phyloP scores from a whole-genome alignment of 2,888 invertebrate genomes.

The Synanthedon andrenaeformis region DNA sequence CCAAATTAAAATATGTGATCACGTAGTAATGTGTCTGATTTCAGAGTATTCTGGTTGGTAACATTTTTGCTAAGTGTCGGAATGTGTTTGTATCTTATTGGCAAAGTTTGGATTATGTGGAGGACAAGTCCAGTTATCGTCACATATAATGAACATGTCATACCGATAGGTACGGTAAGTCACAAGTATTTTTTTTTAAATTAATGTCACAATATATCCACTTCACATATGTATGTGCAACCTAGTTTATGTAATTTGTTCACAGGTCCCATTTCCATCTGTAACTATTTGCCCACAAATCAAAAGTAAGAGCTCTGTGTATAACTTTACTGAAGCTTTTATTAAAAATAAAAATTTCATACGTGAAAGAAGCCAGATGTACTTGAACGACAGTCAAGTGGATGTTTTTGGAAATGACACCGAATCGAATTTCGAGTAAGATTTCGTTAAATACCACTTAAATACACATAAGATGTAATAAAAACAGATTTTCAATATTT shows the following conservation, averaged over 20 bases:
- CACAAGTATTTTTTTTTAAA: no score
- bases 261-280: constrained; percentile 35
- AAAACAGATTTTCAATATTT: no score
- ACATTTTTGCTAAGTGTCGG: constrained; percentile 23
- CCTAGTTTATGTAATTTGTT: neutral
- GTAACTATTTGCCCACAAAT: constrained; percentile 33
- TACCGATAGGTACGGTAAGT: constrained; percentile 26
- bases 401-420: neutral
- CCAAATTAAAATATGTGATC: no score
- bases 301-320: constrained; percentile 16
- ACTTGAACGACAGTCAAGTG: neutral
- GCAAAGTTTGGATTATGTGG: constrained; percentile 34
- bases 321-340: constrained; percentile 13
- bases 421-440: neutral
- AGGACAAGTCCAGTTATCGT: constrained; percentile 33
- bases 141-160: constrained; percentile 24
- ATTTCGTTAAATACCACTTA: neutral
- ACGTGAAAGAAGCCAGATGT: neutral
- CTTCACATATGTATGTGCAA: no score
- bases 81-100: constrained; percentile 22
- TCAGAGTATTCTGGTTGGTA: constrained; percentile 28
- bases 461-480: no score
- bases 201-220: no score
- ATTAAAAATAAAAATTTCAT: neutral
- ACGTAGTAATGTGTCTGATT: constrained; percentile 6